Conservation (phyloP, 1,140 invertebrate species). For the Drosophila tani region DNA sequence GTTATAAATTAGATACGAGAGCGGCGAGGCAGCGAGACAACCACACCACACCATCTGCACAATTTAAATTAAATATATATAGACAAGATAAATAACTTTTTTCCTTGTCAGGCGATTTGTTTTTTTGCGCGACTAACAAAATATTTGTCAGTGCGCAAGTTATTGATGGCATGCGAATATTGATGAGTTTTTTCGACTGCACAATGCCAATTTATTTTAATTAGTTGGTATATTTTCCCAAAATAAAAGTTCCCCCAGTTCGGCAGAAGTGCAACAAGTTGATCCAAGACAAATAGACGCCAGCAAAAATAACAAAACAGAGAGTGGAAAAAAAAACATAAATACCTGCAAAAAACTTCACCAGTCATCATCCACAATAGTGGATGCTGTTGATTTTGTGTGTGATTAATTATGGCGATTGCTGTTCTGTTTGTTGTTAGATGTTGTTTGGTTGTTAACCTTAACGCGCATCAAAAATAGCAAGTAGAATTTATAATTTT, state of each 20-base stretch:
- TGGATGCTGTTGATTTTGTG: conserved; percentile 67
- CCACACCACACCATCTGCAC: conserved; percentile 2
- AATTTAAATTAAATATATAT: conserved; percentile 43
- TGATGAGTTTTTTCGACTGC: conserved; percentile 62
- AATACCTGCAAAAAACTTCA: conserved; percentile 40
- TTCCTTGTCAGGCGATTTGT: conserved; percentile 43
- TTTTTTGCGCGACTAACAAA: conserved; percentile 22
- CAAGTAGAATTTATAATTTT: conserved; percentile 78
- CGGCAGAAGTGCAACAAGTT: conserved; percentile 40
- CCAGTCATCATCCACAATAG: conserved; percentile 62
- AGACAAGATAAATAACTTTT: conserved; percentile 46
- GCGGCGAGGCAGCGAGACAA: conserved; percentile 17
- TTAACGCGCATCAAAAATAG: conserved; percentile 72
- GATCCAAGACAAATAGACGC: conserved; percentile 40
- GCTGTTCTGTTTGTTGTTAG: conserved; percentile 49
- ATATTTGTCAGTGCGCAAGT: conserved; percentile 44
- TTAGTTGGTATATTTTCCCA: conserved; percentile 72
- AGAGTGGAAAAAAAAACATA: background rate
- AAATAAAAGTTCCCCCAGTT: conserved; percentile 56
- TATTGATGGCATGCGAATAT: conserved; percentile 56
- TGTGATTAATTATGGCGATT: conserved; percentile 77
- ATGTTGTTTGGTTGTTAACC: conserved; percentile 75
- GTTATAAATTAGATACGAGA: conserved; percentile 68
- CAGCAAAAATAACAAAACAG: background rate
- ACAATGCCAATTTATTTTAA: conserved; percentile 68